phyloP scores from a whole-genome alignment of 2,113 vertebrate genomes.

The Salminus brasiliensis region DNA sequence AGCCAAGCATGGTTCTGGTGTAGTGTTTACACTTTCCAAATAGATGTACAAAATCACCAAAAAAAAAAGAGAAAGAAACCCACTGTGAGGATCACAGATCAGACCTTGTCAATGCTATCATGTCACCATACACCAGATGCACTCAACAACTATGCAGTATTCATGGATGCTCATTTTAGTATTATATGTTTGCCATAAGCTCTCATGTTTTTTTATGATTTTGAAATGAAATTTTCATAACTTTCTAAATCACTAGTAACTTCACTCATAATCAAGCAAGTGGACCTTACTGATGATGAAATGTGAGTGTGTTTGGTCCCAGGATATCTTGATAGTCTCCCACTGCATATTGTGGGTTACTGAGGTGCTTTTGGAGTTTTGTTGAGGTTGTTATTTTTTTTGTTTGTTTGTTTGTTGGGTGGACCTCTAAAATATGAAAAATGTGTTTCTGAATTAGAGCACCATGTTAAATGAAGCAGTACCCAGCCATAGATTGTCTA shows the following conservation, averaged over 20 bases:
- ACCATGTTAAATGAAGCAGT: slow-evolving; percentile 7
- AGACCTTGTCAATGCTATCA: slow-evolving; percentile 52
- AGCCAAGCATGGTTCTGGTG: slow-evolving; percentile 60
- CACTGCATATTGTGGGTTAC: slow-evolving; percentile 20
- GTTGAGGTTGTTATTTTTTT: no score
- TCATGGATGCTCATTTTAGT: slow-evolving; percentile 41
- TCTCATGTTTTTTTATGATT: slow-evolving; percentile 14
- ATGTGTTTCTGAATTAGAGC: background rate
- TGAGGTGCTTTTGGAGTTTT: background rate
- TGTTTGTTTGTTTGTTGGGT: background rate
- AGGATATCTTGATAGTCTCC: background rate
- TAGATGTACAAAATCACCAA: slow-evolving; percentile 71
- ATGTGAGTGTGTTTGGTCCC: background rate
- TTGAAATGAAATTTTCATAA: slow-evolving; percentile 9
- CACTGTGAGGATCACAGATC: slow-evolving; percentile 56
- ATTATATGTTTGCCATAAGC: slow-evolving; percentile 21
- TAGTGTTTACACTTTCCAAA: slow-evolving; percentile 77
- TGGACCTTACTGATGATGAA: slow-evolving; percentile 24
- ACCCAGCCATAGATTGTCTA: slow-evolving; percentile 7
- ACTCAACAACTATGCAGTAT: slow-evolving; percentile 70
- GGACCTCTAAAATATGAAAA: background rate
- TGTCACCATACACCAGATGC: slow-evolving; percentile 62
- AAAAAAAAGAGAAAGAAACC: slow-evolving; percentile 49
- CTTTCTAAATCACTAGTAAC: slow-evolving; percentile 68
- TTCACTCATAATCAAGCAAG: slow-evolving; percentile 48